Base-by-base conservation (phyloP, 2,888 invertebrate species). In the Eretmocerus hayati region DNA sequence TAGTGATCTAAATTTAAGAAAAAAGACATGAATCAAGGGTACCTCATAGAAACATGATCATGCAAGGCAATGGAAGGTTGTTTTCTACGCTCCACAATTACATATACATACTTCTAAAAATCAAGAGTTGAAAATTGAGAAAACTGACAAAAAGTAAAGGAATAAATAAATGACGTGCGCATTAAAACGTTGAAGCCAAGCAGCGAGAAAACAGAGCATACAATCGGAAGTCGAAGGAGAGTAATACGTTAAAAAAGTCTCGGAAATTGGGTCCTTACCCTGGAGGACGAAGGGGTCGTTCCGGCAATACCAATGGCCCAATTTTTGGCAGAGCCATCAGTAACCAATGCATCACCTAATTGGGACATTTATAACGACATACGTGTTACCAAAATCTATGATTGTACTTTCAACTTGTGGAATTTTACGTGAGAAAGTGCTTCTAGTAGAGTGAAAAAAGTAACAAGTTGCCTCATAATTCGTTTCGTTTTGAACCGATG, bases 231-330 rank as follows among this genome's bases (percentile, higher is more conserved):
- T n/a, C n/a, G n/a, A 48, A 53, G 42, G 66, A 64, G 62, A 65
- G 61, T 57, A 53, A 56, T 59, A 62, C 57, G 59, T 59, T 66
- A 67, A 65, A 62, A 68, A 67, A 70, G 67, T 69, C 63, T 69
- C 68, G 69, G 68, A 66, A 48, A n/a, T 30, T 46, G 66, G 71
- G 71, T 71, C 73, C 79, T 79, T 78, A 80, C 79, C 78, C 80
- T 78, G 74, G 79, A 77, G 74, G 77, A 77, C 70, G 72, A 72
- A 70, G 71, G 69, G 69, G 71, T 66, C 61, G 65, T 70, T 69
- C 71, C 71, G 66, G 71, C 65, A 66, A 66, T 71, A 67, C 70
- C 69, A 71, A 70, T 71, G 67, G 69, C 70, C 71, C 71, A 71
- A 64, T 69, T 71, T 65, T 71, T 71, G 60, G 66, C 67, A 65